Percentiles rank a stretch among this genome's conserved stretches.
phyloP scores from a whole-genome alignment of 2,888 invertebrate genomes.

The Anagyrus pseudococci region DNA sequence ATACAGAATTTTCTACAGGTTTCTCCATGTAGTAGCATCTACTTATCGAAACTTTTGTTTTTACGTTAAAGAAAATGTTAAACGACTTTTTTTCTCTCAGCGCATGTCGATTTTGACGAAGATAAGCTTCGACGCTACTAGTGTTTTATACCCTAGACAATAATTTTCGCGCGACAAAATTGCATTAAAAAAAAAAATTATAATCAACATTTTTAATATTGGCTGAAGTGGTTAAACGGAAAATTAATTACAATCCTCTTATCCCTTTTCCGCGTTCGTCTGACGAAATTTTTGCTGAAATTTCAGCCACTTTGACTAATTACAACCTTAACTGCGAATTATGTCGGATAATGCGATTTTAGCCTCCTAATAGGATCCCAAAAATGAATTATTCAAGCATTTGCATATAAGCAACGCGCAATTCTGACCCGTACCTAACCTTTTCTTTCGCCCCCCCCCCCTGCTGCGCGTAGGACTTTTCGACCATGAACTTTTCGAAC shows the following conservation, averaged over 20 bases:
- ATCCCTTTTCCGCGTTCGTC: background rate
- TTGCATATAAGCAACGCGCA: constrained; percentile 51
- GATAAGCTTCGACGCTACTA: too few relatives aligned
- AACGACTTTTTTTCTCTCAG: too few relatives aligned
- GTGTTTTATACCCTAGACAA: too few relatives aligned
- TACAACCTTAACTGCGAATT: constrained; percentile 27
- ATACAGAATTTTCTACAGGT: too few relatives aligned
- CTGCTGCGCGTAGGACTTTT: background rate
- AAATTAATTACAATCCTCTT: constrained; percentile 1
- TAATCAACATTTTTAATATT: too few relatives aligned
- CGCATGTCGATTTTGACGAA: too few relatives aligned
- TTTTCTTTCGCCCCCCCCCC: constrained; percentile 40
- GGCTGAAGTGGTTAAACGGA: constrained; percentile 5
- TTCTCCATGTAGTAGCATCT: too few relatives aligned
- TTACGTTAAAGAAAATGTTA: too few relatives aligned
- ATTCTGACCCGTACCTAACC: constrained; percentile 2
- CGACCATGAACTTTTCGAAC: too few relatives aligned
- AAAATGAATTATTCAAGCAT: constrained; percentile 56
- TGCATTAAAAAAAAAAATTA: too few relatives aligned
- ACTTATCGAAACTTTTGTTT: too few relatives aligned
- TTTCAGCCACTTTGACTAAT: constrained; percentile 33
- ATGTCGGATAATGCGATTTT: constrained; percentile 34
- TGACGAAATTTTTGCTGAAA: background rate
- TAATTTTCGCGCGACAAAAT: too few relatives aligned
- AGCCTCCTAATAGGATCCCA: constrained; percentile 53